Base-by-base conservation (phyloP, 1,140 invertebrate genomes). In the Varroa destructor region DNA sequence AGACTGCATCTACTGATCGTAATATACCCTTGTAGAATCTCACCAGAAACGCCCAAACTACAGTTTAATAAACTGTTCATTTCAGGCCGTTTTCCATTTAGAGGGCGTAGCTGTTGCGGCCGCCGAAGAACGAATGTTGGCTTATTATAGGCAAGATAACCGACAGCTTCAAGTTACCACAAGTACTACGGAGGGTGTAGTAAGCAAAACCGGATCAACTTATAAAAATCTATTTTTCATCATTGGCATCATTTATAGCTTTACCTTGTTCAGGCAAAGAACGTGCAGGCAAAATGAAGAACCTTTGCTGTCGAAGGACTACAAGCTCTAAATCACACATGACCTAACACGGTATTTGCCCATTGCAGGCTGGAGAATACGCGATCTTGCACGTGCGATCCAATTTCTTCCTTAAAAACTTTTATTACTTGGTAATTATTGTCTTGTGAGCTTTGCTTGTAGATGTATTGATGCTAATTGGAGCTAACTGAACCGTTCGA, bases 331-430 rank as follows among this genome's bases (percentile, higher is more conserved):
- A 51, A 51, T 51, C 46, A 51, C 3, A 51, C 46, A 3, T 51
- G 8, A 8, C 3, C 3, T 51, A 51, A 51, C 8, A 8, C 8
- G 46, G 8, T 51, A 51, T 51, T 3, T 51, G 14, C 61, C 40
- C 61, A 3, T 67, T 67, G 6, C 51, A 75, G 73, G 74, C 75
- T 5, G 80, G 79, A 37, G 79, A 84, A 75, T 83, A 80, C 76
- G 81, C 79, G 0, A 76, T 83, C 42, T 78, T 84, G 72, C 82
- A 83, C 74, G 79, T 83, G 0, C 77, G 78, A 71, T 74, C 78
- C 1, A 83, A 82, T 74, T 83, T 82, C 74, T 72, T 75, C 58
- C 75, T 82, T 51, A 75, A 80, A 8, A 76, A 75, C 14, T 83
- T 83, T 75, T 74, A 80, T 74, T 83, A 81, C 75, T 64, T 83